Base-by-base conservation (phyloP, 2,797 vertebrate genomes). In the Antrozous pallidus region DNA sequence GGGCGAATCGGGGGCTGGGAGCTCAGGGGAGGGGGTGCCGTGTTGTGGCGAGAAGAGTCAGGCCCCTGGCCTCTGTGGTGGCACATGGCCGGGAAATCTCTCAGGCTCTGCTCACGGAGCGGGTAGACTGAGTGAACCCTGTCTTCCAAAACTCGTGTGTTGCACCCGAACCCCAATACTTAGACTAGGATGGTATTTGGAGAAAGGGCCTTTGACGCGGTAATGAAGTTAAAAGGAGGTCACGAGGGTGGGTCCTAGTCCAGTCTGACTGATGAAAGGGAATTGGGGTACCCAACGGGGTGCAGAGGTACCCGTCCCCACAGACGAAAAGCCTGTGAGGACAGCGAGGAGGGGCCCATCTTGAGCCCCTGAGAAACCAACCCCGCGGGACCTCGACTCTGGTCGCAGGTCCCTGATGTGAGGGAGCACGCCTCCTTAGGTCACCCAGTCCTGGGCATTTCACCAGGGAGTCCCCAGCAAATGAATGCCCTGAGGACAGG, bases 371-470 rank as follows among this genome's bases (percentile, higher is more conserved):
- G 5, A 65, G 65, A n/a, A 33, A 13, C 26, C 8, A 11, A 6
- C 38, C 9, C 14, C 10, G n/a, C 8, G 2, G 18, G 20, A 6
- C 14, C 14, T n/a, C 33, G 74, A 6, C 26, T 58, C 65, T 56
- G 26, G 38, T 2, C 36, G 56, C n/a, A 2, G 22, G 13, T 24
- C 14, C n/a, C 45, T 36, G n/a, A 67, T 38, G 22, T 28, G 47
- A 65, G 67, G 80, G 75, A 28, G 24, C 36, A 16, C 17, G 7
- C 24, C 71, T 61, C 28, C 22, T 54, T 58, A 49, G 38, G 18
- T 14, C 4, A 0, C 11, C 8, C 10, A n/a, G 26, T 1, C 38
- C 0, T 0, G 26, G 18, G 18, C 26, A 33, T 47, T 33, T 24
- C 6, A 2, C 49, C 2, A 49, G 5, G 71, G 45, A 12, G 36